Evolutionary conservation across 2,113 vertebrate species (phyloP).

Genomic region (Toxotes chatareus): DNA sequence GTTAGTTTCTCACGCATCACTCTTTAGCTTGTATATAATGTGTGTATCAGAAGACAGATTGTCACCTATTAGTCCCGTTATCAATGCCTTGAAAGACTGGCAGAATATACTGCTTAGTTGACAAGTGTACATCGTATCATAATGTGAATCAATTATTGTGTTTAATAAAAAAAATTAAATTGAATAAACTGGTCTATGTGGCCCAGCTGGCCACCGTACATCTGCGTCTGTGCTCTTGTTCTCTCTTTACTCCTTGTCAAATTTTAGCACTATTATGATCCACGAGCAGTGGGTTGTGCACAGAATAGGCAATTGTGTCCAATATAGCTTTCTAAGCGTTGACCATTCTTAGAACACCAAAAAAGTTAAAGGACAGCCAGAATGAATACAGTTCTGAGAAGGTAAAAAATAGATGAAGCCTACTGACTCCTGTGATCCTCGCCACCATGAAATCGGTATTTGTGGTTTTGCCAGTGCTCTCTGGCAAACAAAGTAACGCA

Average conservation of each 20-base stretch:
- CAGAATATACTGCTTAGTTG: slow-evolving; percentile 65
- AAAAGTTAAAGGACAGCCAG: too few species aligned
- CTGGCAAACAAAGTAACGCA: too few species aligned
- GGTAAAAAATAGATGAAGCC: too few species aligned
- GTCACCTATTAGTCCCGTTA: slow-evolving; percentile 74
- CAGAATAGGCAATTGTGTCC: neutral
- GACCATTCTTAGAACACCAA: too few species aligned
- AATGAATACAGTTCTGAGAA: too few species aligned
- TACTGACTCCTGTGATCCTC: too few species aligned
- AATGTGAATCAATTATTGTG: slow-evolving; percentile 80
- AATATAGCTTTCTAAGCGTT: neutral
- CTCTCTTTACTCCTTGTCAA: neutral
- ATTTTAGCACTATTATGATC: neutral
- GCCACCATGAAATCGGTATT: too few species aligned
- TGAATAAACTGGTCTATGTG: slow-evolving; percentile 76
- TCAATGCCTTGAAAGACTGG: slow-evolving; percentile 69
- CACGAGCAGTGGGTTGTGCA: neutral
- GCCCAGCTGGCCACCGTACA: slow-evolving; percentile 64
- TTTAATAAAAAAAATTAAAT: slow-evolving; percentile 76
- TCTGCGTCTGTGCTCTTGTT: slow-evolving; percentile 46
- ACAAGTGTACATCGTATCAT: slow-evolving; percentile 76
- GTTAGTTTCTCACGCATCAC: slow-evolving; percentile 66
- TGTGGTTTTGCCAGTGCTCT: too few species aligned
- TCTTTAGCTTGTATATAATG: slow-evolving; percentile 78
- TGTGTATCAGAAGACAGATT: slow-evolving; percentile 72